phyloP scores from a whole-genome alignment of 2,113 vertebrate species.

The Corythoichthys intestinalis region DNA sequence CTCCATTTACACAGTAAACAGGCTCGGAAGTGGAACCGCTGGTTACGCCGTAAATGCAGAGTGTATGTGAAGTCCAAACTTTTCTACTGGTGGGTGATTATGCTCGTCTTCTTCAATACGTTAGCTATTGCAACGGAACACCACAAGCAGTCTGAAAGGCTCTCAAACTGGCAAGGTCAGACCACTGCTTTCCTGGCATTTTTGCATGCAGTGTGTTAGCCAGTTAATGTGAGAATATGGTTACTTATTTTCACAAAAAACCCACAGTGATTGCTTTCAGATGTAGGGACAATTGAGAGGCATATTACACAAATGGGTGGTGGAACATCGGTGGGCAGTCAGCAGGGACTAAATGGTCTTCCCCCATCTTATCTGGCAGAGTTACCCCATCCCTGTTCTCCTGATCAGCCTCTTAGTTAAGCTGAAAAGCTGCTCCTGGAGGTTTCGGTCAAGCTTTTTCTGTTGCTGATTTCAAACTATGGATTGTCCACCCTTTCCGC shows the following conservation, averaged over 20 bases:
- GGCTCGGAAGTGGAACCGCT: conserved; percentile 85
- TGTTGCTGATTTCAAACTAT: no score
- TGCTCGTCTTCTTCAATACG: conserved; percentile 89
- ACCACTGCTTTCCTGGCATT: background rate
- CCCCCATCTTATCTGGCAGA: no score
- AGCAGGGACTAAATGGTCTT: no score
- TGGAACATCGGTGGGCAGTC: no score
- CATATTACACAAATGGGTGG: no score
- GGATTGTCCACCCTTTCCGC: no score
- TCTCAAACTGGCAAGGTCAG: conserved; percentile 85
- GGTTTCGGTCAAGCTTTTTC: no score
- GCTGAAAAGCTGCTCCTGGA: no score
- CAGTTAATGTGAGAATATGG: background rate
- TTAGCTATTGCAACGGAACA: conserved; percentile 88
- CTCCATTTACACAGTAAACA: conserved; percentile 72
- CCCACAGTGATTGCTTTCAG: background rate
- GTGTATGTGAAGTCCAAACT: conserved; percentile 83
- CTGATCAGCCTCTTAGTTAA: no score
- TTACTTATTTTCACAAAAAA: background rate
- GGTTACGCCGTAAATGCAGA: conserved; percentile 87
- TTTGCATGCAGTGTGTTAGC: background rate
- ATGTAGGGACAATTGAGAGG: no score
- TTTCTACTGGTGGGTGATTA: conserved; percentile 93
- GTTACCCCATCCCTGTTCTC: no score
- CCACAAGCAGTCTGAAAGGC: conserved; percentile 79